A percentile compares a stretch with the other conserved stretches of the same genome.
phyloP scores from a whole-genome alignment of 2,113 vertebrate genomes.

The Gopherus flavomarginatus region DNA sequence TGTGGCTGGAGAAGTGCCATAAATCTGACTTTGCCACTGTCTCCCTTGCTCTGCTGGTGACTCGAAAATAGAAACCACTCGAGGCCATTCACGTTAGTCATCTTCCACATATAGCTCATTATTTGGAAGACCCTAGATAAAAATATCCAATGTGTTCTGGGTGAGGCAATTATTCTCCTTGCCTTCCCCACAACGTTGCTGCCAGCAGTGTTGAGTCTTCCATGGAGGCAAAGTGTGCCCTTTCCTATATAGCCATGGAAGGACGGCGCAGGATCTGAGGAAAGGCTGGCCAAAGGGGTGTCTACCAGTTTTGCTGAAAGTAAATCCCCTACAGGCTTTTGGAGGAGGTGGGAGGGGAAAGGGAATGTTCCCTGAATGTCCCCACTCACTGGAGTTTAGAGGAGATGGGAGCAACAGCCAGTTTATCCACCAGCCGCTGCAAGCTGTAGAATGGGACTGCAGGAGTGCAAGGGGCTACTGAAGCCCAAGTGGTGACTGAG shows the following conservation, averaged over 20 bases:
- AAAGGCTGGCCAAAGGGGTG: neutral
- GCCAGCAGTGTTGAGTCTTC: neutral
- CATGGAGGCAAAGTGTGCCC: neutral
- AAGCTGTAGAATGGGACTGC: neutral
- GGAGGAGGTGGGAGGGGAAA: neutral
- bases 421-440: neutral
- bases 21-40: neutral
- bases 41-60: slow-evolving; percentile 1
- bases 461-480: neutral
- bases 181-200: neutral
- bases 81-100: slow-evolving; percentile 26
- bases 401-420: neutral
- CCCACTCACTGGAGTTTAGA: neutral
- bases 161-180: neutral
- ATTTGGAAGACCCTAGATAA: neutral
- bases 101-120: neutral
- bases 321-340: neutral
- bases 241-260: neutral
- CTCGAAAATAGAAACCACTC: neutral
- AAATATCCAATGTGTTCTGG: neutral
- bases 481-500: neutral
- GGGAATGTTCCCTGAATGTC: neutral
- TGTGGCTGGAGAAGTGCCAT: neutral
- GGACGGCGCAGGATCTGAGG: neutral
- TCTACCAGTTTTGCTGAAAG: neutral